A percentile compares a stretch with the other conserved stretches of the same genome.
phyloP scores from a whole-genome alignment of 2,113 vertebrate genomes.

The Athene noctua region DNA sequence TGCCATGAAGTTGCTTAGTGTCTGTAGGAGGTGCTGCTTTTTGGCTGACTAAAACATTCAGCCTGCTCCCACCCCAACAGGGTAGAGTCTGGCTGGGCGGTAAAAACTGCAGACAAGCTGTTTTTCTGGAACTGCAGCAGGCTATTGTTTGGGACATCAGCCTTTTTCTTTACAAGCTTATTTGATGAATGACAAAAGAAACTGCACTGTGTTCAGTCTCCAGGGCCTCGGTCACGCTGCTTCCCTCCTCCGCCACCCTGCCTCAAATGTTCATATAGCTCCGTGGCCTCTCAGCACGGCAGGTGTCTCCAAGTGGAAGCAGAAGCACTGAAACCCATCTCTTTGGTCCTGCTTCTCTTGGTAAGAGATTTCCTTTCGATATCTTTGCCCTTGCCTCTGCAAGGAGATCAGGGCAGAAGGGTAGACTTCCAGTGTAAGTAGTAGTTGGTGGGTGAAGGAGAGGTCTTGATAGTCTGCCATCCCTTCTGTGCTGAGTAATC shows the following conservation, averaged over 20 bases:
- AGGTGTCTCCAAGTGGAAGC: neutral
- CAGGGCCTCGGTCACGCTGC: neutral
- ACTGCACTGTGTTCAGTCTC: constrained; percentile 21
- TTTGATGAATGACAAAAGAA: constrained; percentile 38
- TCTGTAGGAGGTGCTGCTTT: constrained; percentile 56
- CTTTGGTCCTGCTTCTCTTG: neutral
- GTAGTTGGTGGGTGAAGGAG: neutral
- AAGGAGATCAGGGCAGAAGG: neutral
- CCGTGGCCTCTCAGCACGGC: neutral
- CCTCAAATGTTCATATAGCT: neutral
- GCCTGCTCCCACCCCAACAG: constrained; percentile 21
- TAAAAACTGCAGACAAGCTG: constrained; percentile 36
- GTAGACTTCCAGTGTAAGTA: neutral
- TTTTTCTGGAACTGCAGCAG: constrained; percentile 58
- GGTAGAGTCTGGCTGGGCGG: neutral
- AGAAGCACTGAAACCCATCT: neutral
- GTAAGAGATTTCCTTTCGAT: neutral
- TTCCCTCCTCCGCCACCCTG: neutral
- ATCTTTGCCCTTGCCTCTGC: neutral
- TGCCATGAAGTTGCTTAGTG: neutral
- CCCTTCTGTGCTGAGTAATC: neutral
- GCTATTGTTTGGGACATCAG: constrained; percentile 7
- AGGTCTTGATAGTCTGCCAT: neutral
- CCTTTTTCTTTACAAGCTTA: neutral
- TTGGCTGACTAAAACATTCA: constrained; percentile 52